These are phyloP conservation scores for Asbolus verrucosus DNA, from an alignment of 1,140 invertebrate genomes.

Conservation along the genomic window DNA sequence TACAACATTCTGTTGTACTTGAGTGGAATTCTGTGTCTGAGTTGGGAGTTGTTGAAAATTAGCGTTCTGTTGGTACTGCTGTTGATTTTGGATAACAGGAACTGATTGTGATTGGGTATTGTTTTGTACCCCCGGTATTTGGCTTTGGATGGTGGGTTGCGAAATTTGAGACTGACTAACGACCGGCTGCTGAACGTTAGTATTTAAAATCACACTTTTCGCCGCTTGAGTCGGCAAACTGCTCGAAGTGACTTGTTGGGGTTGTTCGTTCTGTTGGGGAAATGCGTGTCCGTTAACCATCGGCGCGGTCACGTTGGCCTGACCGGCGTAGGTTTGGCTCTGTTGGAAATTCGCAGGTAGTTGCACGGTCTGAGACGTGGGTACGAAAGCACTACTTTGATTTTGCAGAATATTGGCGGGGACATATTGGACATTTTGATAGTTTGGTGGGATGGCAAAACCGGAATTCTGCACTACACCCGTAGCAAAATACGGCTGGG, in stretches of 20 bases:
- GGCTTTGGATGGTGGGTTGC: constrained; percentile 50
- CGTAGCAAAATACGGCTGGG: constrained; percentile 59
- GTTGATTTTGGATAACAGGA: constrained; percentile 50
- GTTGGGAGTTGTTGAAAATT: constrained; percentile 54
- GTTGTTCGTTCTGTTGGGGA: constrained; percentile 53
- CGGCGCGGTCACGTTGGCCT: constrained; percentile 56
- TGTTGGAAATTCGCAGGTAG: constrained; percentile 62
- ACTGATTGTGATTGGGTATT: constrained; percentile 46
- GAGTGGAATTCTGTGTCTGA: constrained; percentile 46
- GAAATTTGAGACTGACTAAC: constrained; percentile 49
- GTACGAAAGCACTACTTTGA: constrained; percentile 62
- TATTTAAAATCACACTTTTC: constrained; percentile 62
- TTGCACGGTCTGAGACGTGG: constrained; percentile 60
- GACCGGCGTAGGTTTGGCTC: constrained; percentile 61
- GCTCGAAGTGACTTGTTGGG: constrained; percentile 47
- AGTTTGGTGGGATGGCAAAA: constrained; percentile 58
- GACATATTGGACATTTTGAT: constrained; percentile 62
- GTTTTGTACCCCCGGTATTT: constrained; percentile 52
- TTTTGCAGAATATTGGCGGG: constrained; percentile 58
- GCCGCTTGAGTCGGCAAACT: constrained; percentile 59
- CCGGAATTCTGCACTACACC: constrained; percentile 57
- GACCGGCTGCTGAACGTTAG: constrained; percentile 51
- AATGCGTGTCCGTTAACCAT: constrained; percentile 62
- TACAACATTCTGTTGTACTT: constrained; percentile 16
- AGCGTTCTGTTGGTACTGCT: constrained; percentile 47